phyloP scores from a whole-genome alignment of 2,797 vertebrate species.

The Cetoscarus ocellatus region DNA sequence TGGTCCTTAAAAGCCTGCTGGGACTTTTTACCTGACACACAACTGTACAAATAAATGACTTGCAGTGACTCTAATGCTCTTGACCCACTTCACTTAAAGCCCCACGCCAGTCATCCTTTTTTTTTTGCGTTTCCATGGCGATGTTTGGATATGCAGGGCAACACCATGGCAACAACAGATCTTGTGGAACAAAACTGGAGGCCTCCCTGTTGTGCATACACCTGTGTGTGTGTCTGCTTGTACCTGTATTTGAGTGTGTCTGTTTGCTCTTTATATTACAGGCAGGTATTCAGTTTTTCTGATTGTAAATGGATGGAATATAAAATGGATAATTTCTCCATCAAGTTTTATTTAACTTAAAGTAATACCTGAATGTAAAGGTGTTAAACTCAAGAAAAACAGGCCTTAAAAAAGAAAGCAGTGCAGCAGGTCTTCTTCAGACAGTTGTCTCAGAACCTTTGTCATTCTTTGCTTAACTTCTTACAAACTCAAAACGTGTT shows the following conservation, averaged over 20 bases:
- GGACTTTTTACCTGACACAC: background rate
- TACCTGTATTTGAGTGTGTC: slow-evolving; percentile 25
- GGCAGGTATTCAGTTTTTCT: background rate
- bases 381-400: too few relatives aligned
- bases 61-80: slow-evolving; percentile 41
- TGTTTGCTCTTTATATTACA: slow-evolving; percentile 5
- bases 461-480: too few relatives aligned
- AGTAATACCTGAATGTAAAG: too few relatives aligned
- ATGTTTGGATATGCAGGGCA: slow-evolving; percentile 71
- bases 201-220: slow-evolving; percentile 48
- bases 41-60: slow-evolving; percentile 1
- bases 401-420: too few relatives aligned
- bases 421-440: too few relatives aligned
- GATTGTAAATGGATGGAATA: background rate
- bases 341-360: background rate
- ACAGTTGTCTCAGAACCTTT: too few relatives aligned
- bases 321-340: background rate
- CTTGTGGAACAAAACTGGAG: slow-evolving; percentile 48
- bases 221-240: slow-evolving; percentile 44
- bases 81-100: slow-evolving; percentile 67
- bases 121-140: slow-evolving; percentile 80
- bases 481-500: too few relatives aligned
- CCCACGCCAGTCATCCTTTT: slow-evolving; percentile 51
- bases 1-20: accelerated
- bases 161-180: slow-evolving; percentile 77